Conservation (phyloP, 2,113 vertebrate species). For the Sinocyclocheilus grahami region DNA sequence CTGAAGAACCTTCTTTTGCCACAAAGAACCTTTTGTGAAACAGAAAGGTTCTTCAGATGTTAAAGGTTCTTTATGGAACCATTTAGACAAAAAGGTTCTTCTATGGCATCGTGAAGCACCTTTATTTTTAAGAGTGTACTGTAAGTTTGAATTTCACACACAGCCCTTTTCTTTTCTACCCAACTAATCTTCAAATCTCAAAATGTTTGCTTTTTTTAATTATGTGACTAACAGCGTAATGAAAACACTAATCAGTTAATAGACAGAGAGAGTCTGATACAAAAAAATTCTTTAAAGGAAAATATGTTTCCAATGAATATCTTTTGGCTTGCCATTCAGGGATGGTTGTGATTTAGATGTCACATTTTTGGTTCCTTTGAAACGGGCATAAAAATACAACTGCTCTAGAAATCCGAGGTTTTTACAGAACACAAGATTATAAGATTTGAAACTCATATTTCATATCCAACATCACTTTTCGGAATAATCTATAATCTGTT, state of each 20-base stretch:
- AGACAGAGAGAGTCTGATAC: background rate
- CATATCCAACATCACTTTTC: slow-evolving; percentile 3
- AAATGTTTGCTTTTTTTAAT: background rate
- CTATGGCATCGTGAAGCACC: too few species aligned
- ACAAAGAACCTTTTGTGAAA: too few species aligned
- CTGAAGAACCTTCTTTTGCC: too few species aligned
- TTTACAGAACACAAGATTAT: slow-evolving; percentile 34
- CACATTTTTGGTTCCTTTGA: background rate
- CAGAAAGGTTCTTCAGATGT: too few species aligned
- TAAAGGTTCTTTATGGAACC: too few species aligned
- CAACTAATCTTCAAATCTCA: background rate
- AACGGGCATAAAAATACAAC: background rate
- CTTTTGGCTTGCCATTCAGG: background rate
- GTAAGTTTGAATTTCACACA: background rate
- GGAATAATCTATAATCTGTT: slow-evolving; percentile 6
- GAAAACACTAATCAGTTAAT: background rate
- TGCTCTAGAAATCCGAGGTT: background rate
- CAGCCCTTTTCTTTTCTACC: background rate
- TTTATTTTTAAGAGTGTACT: background rate
- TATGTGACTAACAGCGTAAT: background rate
- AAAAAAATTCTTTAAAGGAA: background rate
- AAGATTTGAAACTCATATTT: slow-evolving; percentile 20
- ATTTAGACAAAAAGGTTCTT: too few species aligned
- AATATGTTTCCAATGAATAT: background rate
- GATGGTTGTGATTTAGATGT: slow-evolving; percentile 18